Percentiles rank a stretch among this genome's conserved stretches.
phyloP scores from a whole-genome alignment of 1,140 invertebrate genomes.

The Zelostemma sp. region DNA sequence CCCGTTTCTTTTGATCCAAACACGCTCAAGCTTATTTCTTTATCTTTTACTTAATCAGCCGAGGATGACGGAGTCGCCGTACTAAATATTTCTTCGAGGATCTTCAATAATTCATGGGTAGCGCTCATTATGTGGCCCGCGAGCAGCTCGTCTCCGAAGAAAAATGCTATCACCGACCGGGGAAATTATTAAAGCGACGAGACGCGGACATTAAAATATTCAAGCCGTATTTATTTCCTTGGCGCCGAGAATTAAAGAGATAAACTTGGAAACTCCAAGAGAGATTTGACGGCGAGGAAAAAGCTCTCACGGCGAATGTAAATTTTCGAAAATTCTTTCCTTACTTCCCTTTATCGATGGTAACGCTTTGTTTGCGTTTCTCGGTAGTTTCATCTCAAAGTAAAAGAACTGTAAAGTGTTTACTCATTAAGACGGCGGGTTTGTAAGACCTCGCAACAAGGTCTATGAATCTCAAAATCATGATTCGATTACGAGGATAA shows the following conservation, averaged over 20 bases:
- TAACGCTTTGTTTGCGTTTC: too few species aligned
- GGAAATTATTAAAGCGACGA: slow-evolving; percentile 4
- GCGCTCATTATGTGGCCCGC: neutral
- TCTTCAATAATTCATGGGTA: slow-evolving; percentile 52
- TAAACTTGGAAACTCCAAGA: neutral
- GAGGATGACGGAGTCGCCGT: neutral
- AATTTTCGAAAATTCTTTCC: too few species aligned
- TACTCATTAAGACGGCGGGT: too few species aligned
- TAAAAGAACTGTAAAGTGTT: too few species aligned
- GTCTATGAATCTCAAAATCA: too few species aligned
- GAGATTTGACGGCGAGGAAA: too few species aligned
- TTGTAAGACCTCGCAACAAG: too few species aligned
- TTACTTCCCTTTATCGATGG: too few species aligned
- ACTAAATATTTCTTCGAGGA: slow-evolving; percentile 30
- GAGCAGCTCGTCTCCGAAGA: neutral
- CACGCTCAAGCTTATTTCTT: neutral
- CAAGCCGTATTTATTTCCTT: slow-evolving; percentile 1
- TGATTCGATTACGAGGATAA: too few species aligned
- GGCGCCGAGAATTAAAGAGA: neutral
- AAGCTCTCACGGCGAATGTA: too few species aligned
- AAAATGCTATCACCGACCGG: neutral
- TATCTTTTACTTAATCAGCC: neutral
- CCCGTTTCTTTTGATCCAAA: neutral
- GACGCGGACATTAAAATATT: slow-evolving; percentile 2
- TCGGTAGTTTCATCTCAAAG: too few species aligned